phyloP scores from a whole-genome alignment of 2,888 invertebrate genomes.

The Agrotis exclamationis region DNA sequence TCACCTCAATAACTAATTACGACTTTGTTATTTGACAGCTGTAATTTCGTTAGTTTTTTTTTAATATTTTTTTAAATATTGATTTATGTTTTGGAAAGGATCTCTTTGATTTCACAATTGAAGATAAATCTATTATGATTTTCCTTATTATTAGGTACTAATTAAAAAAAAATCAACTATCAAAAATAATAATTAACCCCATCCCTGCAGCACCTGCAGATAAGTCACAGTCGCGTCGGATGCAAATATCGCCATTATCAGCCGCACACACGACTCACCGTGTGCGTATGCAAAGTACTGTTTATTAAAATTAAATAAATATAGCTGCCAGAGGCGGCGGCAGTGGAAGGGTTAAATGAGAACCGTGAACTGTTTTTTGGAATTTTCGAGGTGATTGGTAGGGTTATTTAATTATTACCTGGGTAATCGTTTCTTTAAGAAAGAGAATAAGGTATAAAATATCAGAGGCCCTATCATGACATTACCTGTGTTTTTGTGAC shows the following conservation, averaged over 20 bases:
- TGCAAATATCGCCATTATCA: conserved; percentile 87
- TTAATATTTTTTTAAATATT: not conserved
- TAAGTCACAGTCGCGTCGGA: conserved; percentile 81
- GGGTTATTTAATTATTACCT: not conserved
- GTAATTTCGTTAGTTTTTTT: not conserved
- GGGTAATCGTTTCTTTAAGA: not conserved
- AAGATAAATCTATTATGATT: too few relatives aligned
- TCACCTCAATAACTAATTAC: not conserved
- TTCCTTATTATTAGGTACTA: too few relatives aligned
- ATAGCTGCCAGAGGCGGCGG: conserved; percentile 63
- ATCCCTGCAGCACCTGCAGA: conserved; percentile 76
- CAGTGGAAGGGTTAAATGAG: conserved; percentile 17
- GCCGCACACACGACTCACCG: conserved; percentile 78
- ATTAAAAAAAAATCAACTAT: not conserved
- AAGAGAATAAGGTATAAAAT: not conserved
- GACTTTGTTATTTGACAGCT: not conserved
- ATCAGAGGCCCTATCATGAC: too few relatives aligned
- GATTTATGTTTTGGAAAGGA: too few relatives aligned
- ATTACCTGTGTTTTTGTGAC: too few relatives aligned
- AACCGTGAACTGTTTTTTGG: not conserved
- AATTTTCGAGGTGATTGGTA: not conserved
- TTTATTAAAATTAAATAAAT: conserved; percentile 90
- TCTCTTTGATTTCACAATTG: too few relatives aligned
- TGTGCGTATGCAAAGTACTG: conserved; percentile 85
- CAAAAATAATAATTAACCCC: conserved; percentile 5